Conservation (phyloP, 2,113 vertebrate genomes). For the Xiphophorus couchianus region DNA sequence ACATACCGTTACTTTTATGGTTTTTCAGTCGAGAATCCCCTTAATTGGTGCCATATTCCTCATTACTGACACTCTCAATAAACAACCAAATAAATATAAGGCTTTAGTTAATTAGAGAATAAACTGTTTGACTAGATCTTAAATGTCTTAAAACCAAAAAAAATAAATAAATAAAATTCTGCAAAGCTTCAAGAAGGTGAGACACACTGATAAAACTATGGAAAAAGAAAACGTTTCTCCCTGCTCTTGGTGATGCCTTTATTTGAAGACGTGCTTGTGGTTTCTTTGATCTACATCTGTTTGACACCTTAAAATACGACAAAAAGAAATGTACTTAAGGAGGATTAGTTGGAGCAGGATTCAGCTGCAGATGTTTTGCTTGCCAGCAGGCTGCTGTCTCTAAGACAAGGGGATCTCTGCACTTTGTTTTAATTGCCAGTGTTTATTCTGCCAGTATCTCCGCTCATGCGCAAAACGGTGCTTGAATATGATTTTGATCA, state of each 20-base stretch:
- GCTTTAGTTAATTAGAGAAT: conserved; percentile 56
- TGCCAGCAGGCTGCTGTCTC: conserved; percentile 50
- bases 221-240: background rate
- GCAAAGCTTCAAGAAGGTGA: conserved; percentile 58
- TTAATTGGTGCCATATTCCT: conserved; percentile 65
- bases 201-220: conserved; percentile 35
- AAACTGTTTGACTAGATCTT: conserved; percentile 38
- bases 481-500: conserved; percentile 69
- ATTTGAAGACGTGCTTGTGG: background rate
- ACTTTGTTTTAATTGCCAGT: conserved; percentile 69
- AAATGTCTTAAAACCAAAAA: conserved; percentile 53
- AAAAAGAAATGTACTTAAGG: conserved; percentile 37
- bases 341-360: conserved; percentile 47
- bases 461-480: conserved; percentile 66
- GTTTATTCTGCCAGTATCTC: conserved; percentile 69
- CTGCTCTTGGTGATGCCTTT: background rate
- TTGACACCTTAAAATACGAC: conserved; percentile 61
- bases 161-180: conserved; percentile 19
- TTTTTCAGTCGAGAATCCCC: conserved; percentile 69
- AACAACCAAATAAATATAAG: conserved; percentile 66
- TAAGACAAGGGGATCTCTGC: conserved; percentile 60
- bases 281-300: conserved; percentile 55
- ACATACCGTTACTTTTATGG: conserved; percentile 74
- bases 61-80: conserved; percentile 70
- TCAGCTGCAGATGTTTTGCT: conserved; percentile 61